A percentile compares a stretch with the other conserved stretches of the same genome.
These are phyloP conservation scores for Troides oblongomaculatus DNA, from an alignment of 2,888 invertebrate species.

Conservation along the genomic window DNA sequence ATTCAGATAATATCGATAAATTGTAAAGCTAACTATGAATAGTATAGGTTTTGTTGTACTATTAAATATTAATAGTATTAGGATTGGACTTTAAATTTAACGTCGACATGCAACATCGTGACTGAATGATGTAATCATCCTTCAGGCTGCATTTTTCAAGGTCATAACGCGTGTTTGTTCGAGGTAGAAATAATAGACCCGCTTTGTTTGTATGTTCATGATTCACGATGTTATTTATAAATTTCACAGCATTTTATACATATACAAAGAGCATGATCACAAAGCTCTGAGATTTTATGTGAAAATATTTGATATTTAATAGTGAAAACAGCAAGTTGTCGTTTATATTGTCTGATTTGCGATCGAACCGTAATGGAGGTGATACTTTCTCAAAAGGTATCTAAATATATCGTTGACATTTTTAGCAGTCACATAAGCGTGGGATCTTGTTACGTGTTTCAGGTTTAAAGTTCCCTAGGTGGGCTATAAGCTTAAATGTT, in stretches of 20 bases:
- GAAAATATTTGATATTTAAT: not conserved
- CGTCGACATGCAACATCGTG: not conserved
- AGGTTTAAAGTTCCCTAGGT: too few species aligned
- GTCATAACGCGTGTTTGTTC: constrained; percentile 4
- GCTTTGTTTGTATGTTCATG: not conserved
- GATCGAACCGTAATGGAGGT: too few species aligned
- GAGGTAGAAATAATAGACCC: not conserved
- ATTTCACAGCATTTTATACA: too few species aligned
- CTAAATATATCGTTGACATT: too few species aligned
- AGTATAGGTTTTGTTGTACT: not conserved
- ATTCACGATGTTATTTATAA: not conserved
- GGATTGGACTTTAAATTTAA: not conserved
- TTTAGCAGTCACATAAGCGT: too few species aligned
- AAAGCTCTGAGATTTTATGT: not conserved
- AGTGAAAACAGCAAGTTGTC: not conserved
- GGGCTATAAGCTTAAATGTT: too few species aligned
- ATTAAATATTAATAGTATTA: not conserved
- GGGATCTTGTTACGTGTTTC: too few species aligned
- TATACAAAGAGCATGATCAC: not conserved
- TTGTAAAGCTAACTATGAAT: too few species aligned
- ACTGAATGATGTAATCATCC: constrained; percentile 1
- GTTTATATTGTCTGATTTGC: not conserved
- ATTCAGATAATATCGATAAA: too few species aligned
- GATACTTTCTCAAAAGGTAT: too few species aligned
- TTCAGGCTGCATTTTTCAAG: constrained; percentile 15